Base-by-base conservation (phyloP, 2,888 invertebrate genomes). In the Chelonus formosanus region DNA sequence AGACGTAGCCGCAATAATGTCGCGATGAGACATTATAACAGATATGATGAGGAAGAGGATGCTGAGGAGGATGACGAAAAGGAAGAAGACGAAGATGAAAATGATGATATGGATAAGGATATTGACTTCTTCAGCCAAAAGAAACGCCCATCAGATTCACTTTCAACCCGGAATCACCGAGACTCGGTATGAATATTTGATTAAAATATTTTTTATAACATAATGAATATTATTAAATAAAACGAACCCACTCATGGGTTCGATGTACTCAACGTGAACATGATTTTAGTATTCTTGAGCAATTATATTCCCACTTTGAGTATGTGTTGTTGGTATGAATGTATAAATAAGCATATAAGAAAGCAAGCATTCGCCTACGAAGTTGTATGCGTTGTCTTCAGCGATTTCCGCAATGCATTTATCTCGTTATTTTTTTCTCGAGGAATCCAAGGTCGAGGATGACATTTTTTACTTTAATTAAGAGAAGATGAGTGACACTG, bases 11-110 rank as follows among this genome's bases (percentile, higher is more conserved):
- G 43, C 20, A 20, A 20, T 47, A 47, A 53, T 45, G 56, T 20
- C 34, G 47, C 56, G 45, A 20, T 34, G 6, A 53, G 44, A 34
- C 52, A 63, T 32, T 59, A 67, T 50, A 67, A 74, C 60, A 74
- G 73, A 10, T 73, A 68, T 44, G 69, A 73, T 61, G 71, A 72
- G 52, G 74, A 74, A 31, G 75, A 73, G n/a, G 75, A 75, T 44
- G 77, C 74, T n/a, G 73, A 73, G 10, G 67, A 69, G 55, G 71
- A 72, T n/a, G 70, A 65, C 58, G 20, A 20, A 20, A 2, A 20
- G 20, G 20, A 20, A 20, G 20, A 20, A 20, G 20, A n/a, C n/a
- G n/a, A n/a, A n/a, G 63, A 68, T 56, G 56, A 32, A 35, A 50
- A 60, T 34, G 58, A 47, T 47, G 59, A 61, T 36, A 31, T 61